Conservation (phyloP, 2,113 vertebrate species). For the Syngnathus typhle region DNA sequence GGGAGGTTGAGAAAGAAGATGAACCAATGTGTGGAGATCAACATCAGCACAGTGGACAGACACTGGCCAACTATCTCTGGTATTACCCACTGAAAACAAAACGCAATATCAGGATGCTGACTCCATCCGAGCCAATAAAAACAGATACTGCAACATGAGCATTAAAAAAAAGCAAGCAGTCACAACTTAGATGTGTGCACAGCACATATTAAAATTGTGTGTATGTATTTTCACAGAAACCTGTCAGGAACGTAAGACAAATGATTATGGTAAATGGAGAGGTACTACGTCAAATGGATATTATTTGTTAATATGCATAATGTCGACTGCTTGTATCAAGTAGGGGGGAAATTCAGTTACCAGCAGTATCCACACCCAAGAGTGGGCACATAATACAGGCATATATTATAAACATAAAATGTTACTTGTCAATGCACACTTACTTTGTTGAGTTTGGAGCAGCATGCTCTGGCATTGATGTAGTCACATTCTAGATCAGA, state of each 20-base stretch:
- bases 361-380: too few relatives aligned
- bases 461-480: conserved; percentile 94
- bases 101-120: background rate
- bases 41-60: conserved; percentile 85
- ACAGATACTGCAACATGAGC: background rate
- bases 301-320: too few relatives aligned
- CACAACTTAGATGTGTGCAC: background rate
- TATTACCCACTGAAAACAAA: conserved; percentile 79
- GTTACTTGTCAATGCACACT: conserved; percentile 17
- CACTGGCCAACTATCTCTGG: conserved; percentile 87
- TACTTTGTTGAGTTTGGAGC: conserved; percentile 98
- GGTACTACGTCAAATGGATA: too few relatives aligned
- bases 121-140: background rate
- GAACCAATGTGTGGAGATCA: conserved; percentile 96
- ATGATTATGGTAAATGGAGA: too few relatives aligned
- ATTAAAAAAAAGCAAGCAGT: background rate
- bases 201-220: background rate
- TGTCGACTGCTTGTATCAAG: too few relatives aligned
- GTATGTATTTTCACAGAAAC: too few relatives aligned
- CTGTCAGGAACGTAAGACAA: too few relatives aligned
- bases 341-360: too few relatives aligned
- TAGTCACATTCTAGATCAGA: conserved; percentile 99
- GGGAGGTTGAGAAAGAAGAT: conserved; percentile 94
- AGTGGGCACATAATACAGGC: too few relatives aligned
- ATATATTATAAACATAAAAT: too few relatives aligned